Evolutionary conservation across 2,888 invertebrate species (phyloP), one percentile per base, ranked within the genome.

Genomic region (Watsonalla binaria): DNA sequence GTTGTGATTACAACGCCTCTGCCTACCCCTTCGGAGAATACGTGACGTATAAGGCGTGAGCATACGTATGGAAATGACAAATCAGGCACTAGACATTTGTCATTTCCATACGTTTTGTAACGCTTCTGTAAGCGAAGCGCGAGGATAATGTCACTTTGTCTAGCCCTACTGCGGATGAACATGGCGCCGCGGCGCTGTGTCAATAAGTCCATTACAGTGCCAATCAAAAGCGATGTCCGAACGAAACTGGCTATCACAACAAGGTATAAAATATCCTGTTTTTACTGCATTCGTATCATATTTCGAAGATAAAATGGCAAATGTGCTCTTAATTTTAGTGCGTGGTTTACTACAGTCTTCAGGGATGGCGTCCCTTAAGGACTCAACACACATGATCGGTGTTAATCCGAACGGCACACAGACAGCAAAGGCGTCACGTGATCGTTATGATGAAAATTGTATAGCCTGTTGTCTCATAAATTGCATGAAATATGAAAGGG

Each of bases 261-360:
- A 37, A 8, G 15, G 37, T 37, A 49, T 39, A 39, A 49, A 39
- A 49, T 37, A 1, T 7, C 9, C 5, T 49, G 42, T 49, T 13
- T 49, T 15, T n/a, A 15, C 24, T 15, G 14, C 9, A 6, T 11
- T 33, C 37, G 37, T 49, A 49, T 49, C 37, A 49, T 37, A 49
- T 49, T 37, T 13, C 49, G 11, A 9, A 34, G 35, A 48, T 48
- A 48, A 48, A 24, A 0, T 14, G 33, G 14, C 35, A 47, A 34
- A 47, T 48, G 14, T 39, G 49, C 34, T 49, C 49, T 39, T 37
- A 15, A 14, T 49, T 49, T 37, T 48, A 48, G 48, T 39, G 48
- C 48, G 9, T 37, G 8, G 49, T 49, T 49, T 49, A 49, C 37
- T 35, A 37, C 49, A 15, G 37, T 14, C 35, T 13, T 48, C 47